Evolutionary conservation across 1,140 invertebrate genomes (phyloP), one percentile per base, ranked within the genome.

Genomic region (Mizuhopecten yessoensis): DNA sequence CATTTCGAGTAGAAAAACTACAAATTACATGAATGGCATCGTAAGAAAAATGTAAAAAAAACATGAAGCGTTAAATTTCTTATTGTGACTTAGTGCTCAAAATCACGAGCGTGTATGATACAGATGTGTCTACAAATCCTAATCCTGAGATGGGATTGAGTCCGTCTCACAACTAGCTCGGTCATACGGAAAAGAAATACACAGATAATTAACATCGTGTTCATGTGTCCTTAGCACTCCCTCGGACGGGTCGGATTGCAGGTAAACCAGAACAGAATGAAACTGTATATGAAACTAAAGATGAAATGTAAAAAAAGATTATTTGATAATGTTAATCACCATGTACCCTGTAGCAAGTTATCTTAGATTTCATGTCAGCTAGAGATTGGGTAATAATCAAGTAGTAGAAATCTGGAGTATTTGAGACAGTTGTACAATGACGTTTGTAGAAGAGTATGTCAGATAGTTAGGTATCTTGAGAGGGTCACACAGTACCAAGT

Each of bases 1-100:
- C 57, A 75, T 75, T 75, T 75, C 57, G 57, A 75, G 57, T 75
- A 75, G 57, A 75, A 75, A 75, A 75, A 75, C 57, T 75, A 75
- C 57, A 75, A 75, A 75, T 75, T 75, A 75, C 57, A n/a, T 75
- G 57, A 75, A 75, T 5, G 57, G 1, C n/a, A 75, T 75, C 29
- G 57, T 75, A 75, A 75, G 57, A 75, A 75, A 49, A 75, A 75
- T 75, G 57, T 75, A 23, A n/a, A 75, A 29, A 75, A n/a, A 75
- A n/a, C 57, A 17, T 75, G 57, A 75, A 75, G 57, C 57, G 23
- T 75, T 75, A 75, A 75, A 75, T 75, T 75, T 29, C 23, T 29
- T n/a, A 29, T 75, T 75, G 57, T 75, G 57, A 75, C 57, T 75
- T 75, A 75, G 57, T 75, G 57, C 57, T 75, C 5, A 75, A 75